phyloP scores from a whole-genome alignment of 1,140 invertebrate genomes.

The Drosophila teissieri region DNA sequence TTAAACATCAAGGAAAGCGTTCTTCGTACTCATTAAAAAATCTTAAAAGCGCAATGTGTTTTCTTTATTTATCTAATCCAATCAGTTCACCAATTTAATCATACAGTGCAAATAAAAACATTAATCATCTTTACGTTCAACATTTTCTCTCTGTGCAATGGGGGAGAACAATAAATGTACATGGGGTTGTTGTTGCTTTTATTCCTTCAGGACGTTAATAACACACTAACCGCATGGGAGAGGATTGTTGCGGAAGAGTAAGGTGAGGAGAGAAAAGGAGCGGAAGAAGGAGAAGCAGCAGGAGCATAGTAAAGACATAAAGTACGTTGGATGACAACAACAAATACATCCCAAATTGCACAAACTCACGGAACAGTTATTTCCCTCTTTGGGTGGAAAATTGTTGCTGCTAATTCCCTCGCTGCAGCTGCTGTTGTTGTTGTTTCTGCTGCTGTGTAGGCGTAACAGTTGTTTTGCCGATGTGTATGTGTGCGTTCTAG shows the following conservation, averaged over 20 bases:
- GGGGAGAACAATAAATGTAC: constrained; percentile 27
- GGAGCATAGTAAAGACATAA: constrained; percentile 40
- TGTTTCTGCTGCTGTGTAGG: constrained; percentile 26
- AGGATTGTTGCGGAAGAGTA: not conserved
- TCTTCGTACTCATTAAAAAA: too few species aligned
- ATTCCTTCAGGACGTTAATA: constrained; percentile 25
- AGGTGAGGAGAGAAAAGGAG: not conserved
- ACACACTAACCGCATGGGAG: constrained; percentile 19
- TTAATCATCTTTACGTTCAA: too few species aligned
- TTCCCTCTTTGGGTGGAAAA: constrained; percentile 14
- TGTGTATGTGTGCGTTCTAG: constrained; percentile 4
- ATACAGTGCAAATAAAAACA: too few species aligned
- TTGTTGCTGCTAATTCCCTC: constrained; percentile 30
- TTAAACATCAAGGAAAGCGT: too few species aligned
- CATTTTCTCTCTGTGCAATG: not conserved
- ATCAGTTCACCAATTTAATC: too few species aligned
- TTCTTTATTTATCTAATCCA: too few species aligned
- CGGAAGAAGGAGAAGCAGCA: not conserved
- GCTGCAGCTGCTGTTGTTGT: not conserved
- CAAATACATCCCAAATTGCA: constrained; percentile 29
- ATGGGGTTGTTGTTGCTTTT: constrained; percentile 43
- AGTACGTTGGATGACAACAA: constrained; percentile 19
- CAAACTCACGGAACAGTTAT: constrained; percentile 53
- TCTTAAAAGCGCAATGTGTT: not conserved
- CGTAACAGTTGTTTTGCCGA: constrained; percentile 42